phyloP scores from a whole-genome alignment of 2,113 vertebrate genomes.

The Bettongia penicillata region DNA sequence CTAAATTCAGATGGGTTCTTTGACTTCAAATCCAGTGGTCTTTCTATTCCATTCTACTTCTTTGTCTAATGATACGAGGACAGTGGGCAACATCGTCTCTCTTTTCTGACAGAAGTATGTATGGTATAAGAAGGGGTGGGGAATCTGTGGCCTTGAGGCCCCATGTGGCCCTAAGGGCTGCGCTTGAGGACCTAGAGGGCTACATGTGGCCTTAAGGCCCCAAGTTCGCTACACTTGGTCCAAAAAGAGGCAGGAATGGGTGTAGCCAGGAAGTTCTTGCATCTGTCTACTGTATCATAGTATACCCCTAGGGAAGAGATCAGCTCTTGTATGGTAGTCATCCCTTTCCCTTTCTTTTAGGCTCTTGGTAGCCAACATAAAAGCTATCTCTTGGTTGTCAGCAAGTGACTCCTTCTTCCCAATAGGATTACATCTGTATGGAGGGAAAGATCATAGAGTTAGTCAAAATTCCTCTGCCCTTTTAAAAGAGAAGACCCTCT shows the following conservation, averaged over 20 bases:
- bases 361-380: not conserved
- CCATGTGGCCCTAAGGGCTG: no score
- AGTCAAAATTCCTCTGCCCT: not conserved
- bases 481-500: slow-evolving; percentile 2
- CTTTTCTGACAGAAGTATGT: slow-evolving; percentile 11
- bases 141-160: not conserved
- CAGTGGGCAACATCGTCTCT: not conserved
- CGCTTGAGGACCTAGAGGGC: no score
- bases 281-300: not conserved
- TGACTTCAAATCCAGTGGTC: not conserved
- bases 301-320: not conserved
- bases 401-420: not conserved
- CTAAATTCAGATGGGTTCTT: not conserved
- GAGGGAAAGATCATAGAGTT: not conserved
- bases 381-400: not conserved
- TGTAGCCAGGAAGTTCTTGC: not conserved
- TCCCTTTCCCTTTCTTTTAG: not conserved
- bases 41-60: not conserved
- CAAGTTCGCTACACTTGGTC: not conserved
- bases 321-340: not conserved
- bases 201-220: no score
- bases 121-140: not conserved
- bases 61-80: not conserved
- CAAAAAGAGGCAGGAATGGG: slow-evolving; percentile 24
- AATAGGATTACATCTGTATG: not conserved